Conservation (phyloP, 2,888 invertebrate species). For the Pherbina coryleti region DNA sequence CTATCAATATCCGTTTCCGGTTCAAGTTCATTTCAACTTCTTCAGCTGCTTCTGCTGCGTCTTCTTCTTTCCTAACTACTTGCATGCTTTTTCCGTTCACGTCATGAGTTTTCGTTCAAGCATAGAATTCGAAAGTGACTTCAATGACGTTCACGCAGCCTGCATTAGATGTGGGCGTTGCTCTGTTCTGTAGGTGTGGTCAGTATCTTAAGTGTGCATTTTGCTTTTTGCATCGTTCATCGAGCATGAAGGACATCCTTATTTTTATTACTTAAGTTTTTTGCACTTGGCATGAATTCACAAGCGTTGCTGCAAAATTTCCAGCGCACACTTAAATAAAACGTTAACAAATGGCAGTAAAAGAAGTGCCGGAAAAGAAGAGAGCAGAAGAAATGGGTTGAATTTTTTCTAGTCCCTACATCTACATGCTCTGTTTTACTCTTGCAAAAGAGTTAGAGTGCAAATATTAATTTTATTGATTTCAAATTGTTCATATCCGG, state of each 20-base stretch:
- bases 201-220: slow-evolving; percentile 26
- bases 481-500: slow-evolving; percentile 29
- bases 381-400: no score
- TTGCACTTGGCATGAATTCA: slow-evolving; percentile 24
- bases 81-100: not conserved
- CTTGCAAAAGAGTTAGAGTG: not conserved
- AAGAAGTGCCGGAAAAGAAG: no score
- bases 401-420: not conserved
- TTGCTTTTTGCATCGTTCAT: slow-evolving; percentile 8
- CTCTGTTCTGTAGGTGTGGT: slow-evolving; percentile 14
- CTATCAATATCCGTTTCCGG: slow-evolving; percentile 65
- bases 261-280: not conserved
- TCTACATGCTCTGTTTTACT: not conserved
- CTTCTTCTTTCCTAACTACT: not conserved
- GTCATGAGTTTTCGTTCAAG: slow-evolving; percentile 12
- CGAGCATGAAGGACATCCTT: slow-evolving; percentile 15
- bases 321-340: not conserved
- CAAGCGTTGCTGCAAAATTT: slow-evolving; percentile 5
- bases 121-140: slow-evolving; percentile 11
- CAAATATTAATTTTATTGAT: slow-evolving; percentile 22
- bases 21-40: slow-evolving; percentile 58
- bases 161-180: slow-evolving; percentile 3
- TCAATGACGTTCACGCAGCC: not conserved
- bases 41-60: not conserved
- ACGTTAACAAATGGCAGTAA: not conserved